Conservation (phyloP, 2,888 invertebrate genomes). For the Rhorus exstirpatorius region DNA sequence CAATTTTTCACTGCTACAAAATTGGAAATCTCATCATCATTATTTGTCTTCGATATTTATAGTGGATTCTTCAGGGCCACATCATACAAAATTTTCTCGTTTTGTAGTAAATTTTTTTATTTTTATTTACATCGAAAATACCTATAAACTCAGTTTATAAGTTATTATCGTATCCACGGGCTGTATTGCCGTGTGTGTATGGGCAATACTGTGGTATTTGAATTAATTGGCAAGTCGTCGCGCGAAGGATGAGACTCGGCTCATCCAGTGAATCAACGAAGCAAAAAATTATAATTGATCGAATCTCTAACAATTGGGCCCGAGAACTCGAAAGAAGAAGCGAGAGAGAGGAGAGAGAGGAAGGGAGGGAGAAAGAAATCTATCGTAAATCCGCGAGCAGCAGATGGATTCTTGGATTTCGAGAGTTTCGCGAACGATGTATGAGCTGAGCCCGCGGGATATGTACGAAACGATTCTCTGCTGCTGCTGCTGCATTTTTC, state of each 20-base stretch:
- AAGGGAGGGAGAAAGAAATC: slow-evolving; percentile 18
- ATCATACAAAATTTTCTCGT: too few species aligned
- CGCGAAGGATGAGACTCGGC: slow-evolving; percentile 30
- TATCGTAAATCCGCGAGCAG: slow-evolving; percentile 57
- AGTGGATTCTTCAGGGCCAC: too few species aligned
- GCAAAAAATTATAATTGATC: slow-evolving; percentile 76
- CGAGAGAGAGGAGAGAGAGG: slow-evolving; percentile 4
- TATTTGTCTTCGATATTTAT: too few species aligned
- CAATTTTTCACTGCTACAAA: too few species aligned
- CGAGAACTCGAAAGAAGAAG: slow-evolving; percentile 4
- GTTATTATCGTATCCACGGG: neutral
- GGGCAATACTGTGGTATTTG: slow-evolving; percentile 2
- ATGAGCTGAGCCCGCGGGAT: slow-evolving; percentile 34
- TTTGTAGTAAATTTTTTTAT: neutral
- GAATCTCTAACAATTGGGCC: slow-evolving; percentile 62
- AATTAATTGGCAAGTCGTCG: slow-evolving; percentile 18
- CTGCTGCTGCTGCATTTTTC: slow-evolving; percentile 25
- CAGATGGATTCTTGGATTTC: slow-evolving; percentile 49
- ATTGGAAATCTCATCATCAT: too few species aligned
- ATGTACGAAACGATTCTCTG: slow-evolving; percentile 41
- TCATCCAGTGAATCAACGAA: slow-evolving; percentile 34
- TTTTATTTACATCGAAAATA: neutral
- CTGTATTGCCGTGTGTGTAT: neutral
- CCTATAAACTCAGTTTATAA: too few species aligned
- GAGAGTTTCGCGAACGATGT: slow-evolving; percentile 58